Evolutionary conservation across 2,888 invertebrate genomes (phyloP), one percentile per base, ranked within the genome.

Genomic region (Noctua comes): DNA sequence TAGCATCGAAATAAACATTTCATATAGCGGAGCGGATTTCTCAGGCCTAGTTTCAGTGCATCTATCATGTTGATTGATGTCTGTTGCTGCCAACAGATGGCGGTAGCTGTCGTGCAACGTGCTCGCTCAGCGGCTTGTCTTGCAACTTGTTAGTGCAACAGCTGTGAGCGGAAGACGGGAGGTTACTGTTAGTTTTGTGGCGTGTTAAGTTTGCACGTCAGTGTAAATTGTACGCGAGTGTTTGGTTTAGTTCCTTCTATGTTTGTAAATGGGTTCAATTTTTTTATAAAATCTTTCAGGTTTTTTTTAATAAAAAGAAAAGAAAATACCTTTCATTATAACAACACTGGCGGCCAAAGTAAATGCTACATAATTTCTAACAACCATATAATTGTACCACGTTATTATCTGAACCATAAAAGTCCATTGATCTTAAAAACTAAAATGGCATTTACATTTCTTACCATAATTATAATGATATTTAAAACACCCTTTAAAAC

Each of bases 51-150:
- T 86, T 86, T 79, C 77, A 82, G 83, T 69, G 88, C 88, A 86
- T 91, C 88, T 85, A 90, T 91, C 90, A 88, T 85, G 70, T 72
- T 91, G 91, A 91, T 90, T 87, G 88, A 91, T 89, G 85, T 83
- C 64, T 64, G 77, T 59, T 70, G 80, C 82, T 74, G 72, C 51
- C 79, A 59, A 72, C 62, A 87, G 83, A 79, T 77, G 76, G 87
- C 83, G 83, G 81, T 88, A 79, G 78, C 82, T 88, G 76, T 78
- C 83, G 36, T 62, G 75, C 77, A 85, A 75, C 85, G 86, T 78
- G 83, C 62, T 65, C 31, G 66, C 73, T 46, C 48, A 40, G 64
- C 51, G 57, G 54, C 73, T 79, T 73, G 73, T 73, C 68, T 48
- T 40, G 69, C 68, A 66, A 86, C 88, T 85, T 78, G 86, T 85